Evolutionary conservation across 1,140 invertebrate species (phyloP).

Genomic region (Neuroterus valhalla): DNA sequence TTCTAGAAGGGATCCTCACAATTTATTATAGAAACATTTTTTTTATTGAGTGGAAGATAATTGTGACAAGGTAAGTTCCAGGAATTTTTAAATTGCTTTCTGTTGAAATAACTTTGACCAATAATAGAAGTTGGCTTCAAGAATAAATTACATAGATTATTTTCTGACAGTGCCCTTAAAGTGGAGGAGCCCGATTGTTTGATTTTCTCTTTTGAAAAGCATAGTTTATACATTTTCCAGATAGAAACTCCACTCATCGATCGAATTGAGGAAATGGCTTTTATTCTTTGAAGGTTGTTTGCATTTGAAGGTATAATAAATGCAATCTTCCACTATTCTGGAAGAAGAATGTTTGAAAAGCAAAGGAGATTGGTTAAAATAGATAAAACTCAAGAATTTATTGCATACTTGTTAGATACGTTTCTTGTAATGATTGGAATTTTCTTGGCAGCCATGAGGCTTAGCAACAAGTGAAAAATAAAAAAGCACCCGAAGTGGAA

Average conservation of each 20-base stretch:
- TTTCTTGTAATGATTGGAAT: not conserved
- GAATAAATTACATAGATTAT: not conserved
- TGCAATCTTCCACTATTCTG: not conserved
- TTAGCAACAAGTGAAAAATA: not conserved
- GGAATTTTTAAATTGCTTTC: too few relatives aligned
- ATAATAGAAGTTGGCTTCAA: not conserved
- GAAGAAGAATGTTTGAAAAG: not conserved
- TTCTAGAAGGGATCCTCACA: too few relatives aligned
- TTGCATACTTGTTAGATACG: too few relatives aligned
- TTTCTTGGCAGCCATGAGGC: not conserved
- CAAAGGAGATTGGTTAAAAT: too few relatives aligned
- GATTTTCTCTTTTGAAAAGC: not conserved
- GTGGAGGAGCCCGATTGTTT: not conserved
- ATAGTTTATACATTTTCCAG: not conserved
- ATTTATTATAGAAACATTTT: too few relatives aligned
- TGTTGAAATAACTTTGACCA: too few relatives aligned
- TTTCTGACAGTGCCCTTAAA: not conserved
- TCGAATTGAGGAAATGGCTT: slow-evolving; percentile 2
- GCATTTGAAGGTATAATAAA: not conserved
- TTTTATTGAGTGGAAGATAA: too few relatives aligned
- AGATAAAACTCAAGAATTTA: too few relatives aligned
- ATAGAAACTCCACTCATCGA: slow-evolving; percentile 7
- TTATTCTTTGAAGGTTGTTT: slow-evolving; percentile 17
- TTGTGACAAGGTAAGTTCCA: too few relatives aligned
- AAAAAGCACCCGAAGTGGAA: not conserved